phyloP scores from a whole-genome alignment of 1,140 invertebrate genomes.

The Pogonomyrmex californicus region DNA sequence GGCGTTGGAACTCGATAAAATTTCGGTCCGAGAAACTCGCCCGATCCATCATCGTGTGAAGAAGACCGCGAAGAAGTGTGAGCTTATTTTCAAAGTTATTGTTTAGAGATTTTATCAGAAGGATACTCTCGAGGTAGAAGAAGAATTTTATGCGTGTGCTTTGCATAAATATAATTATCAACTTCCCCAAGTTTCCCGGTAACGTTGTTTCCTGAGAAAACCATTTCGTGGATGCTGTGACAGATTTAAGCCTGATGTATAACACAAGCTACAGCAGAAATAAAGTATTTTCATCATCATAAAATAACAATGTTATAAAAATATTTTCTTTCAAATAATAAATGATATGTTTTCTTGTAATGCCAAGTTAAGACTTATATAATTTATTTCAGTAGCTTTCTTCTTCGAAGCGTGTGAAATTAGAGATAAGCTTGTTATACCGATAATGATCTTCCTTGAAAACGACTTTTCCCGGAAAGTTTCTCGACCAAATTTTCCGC shows the following conservation, averaged over 20 bases:
- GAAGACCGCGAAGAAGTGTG: slow-evolving; percentile 26
- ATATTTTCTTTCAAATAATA: neutral
- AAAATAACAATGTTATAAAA: neutral
- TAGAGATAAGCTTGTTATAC: neutral
- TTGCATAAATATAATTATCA: slow-evolving; percentile 27
- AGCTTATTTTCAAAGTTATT: neutral
- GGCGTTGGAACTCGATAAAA: slow-evolving; percentile 66
- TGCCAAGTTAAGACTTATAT: neutral
- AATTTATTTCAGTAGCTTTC: neutral
- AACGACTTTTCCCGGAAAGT: neutral
- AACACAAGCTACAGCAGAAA: neutral
- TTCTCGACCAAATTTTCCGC: neutral
- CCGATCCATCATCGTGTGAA: neutral
- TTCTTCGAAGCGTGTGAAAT: neutral
- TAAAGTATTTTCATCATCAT: neutral
- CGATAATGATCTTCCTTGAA: neutral
- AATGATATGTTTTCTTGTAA: neutral
- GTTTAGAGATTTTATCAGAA: slow-evolving; percentile 16
- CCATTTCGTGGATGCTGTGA: neutral
- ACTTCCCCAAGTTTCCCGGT: slow-evolving; percentile 3
- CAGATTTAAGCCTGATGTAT: neutral
- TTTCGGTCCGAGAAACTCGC: slow-evolving; percentile 57
- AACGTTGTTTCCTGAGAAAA: slow-evolving; percentile 10
- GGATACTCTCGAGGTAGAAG: neutral
- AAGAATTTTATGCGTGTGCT: neutral